These are phyloP conservation scores for Spisula solida DNA, from an alignment of 2,888 invertebrate species.

Conservation along the genomic window DNA sequence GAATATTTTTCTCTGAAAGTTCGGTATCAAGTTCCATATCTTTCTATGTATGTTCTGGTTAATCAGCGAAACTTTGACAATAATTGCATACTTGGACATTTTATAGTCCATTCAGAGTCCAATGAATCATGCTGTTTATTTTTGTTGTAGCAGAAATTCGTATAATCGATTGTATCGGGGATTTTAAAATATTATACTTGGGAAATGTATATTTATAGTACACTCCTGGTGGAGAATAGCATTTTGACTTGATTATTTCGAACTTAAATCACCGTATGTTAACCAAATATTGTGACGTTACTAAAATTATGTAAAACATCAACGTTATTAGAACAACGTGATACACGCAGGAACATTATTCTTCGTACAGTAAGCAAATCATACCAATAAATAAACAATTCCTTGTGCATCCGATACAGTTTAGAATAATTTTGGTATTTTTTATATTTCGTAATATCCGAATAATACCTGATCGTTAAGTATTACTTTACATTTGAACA, in stretches of 20 bases:
- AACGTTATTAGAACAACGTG: background rate
- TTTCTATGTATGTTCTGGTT: background rate
- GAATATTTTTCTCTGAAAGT: background rate
- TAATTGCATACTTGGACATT: background rate
- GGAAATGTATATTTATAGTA: background rate
- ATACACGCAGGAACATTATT: no score
- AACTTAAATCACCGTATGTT: background rate
- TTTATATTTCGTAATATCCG: no score
- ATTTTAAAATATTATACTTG: background rate
- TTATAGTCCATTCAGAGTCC: background rate
- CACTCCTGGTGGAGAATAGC: background rate
- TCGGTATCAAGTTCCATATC: background rate
- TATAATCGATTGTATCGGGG: background rate
- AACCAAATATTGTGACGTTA: background rate
- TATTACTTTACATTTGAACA: no score
- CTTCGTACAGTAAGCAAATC: no score
- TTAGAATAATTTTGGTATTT: no score
- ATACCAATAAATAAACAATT: no score
- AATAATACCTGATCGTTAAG: no score
- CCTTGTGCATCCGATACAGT: no score
- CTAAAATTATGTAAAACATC: background rate
- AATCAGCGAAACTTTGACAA: conserved; percentile 1
- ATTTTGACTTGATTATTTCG: background rate
- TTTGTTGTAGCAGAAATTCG: background rate
- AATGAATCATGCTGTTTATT: background rate